A percentile compares a stretch with the other conserved stretches of the same genome.
Conservation (phyloP, 2,888 invertebrate genomes). For the Hydriomena furcata region DNA sequence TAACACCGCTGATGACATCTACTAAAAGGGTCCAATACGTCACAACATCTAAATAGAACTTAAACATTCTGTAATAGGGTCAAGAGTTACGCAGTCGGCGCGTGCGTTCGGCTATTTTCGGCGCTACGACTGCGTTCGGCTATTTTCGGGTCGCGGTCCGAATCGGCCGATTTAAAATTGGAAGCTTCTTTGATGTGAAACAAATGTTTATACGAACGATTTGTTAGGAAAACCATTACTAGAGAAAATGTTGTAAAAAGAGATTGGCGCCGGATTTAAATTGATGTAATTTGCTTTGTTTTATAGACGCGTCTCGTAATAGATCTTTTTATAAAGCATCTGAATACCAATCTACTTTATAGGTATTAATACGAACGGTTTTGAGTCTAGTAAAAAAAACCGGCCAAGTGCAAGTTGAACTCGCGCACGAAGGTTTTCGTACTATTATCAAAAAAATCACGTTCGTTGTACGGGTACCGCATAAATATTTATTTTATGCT, state of each 20-base stretch:
- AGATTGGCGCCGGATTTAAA: slow-evolving; percentile 1
- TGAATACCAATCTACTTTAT: background rate
- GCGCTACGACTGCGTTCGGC: slow-evolving; percentile 58
- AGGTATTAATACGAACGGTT: too few relatives aligned
- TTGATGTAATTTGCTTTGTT: background rate
- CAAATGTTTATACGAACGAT: slow-evolving; percentile 57
- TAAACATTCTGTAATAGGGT: slow-evolving; percentile 77
- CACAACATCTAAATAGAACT: slow-evolving; percentile 53
- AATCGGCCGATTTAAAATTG: slow-evolving; percentile 64
- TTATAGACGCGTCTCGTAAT: background rate
- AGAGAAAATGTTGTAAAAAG: slow-evolving; percentile 24
- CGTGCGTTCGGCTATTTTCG: slow-evolving; percentile 69
- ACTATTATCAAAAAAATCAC: too few relatives aligned
- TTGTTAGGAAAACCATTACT: slow-evolving; percentile 31
- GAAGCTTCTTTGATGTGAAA: slow-evolving; percentile 71
- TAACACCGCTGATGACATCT: background rate
- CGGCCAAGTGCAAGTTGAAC: too few relatives aligned
- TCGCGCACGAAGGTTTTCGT: too few relatives aligned
- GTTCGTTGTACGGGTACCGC: too few relatives aligned
- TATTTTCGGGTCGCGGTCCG: slow-evolving; percentile 59
- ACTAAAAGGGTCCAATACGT: slow-evolving; percentile 23
- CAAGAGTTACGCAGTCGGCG: slow-evolving; percentile 72
- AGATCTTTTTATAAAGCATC: background rate
- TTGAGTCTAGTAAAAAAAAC: too few relatives aligned
- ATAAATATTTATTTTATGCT: too few relatives aligned